Conservation (phyloP, 35 echinoderm and acorn worm species). For the Stichopus chloronotus region DNA sequence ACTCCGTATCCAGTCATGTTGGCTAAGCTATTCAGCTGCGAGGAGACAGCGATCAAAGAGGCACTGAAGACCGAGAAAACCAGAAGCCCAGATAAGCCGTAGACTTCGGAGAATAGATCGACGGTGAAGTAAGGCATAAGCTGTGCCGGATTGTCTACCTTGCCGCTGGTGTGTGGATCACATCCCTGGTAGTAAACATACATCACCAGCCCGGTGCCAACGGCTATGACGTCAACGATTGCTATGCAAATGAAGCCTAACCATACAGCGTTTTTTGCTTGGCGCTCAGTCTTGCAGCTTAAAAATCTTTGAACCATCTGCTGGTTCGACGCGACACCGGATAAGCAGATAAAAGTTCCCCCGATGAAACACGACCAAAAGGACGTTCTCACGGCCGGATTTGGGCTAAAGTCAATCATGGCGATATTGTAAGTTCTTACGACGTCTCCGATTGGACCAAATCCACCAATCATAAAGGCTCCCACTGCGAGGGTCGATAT, state of each 20-base stretch:
- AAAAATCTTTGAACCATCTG: slow-evolving; percentile 58
- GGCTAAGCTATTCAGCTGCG: slow-evolving; percentile 25
- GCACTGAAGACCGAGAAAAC: slow-evolving; percentile 49
- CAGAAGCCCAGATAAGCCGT: slow-evolving; percentile 33
- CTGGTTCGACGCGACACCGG: slow-evolving; percentile 37
- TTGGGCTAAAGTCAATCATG: slow-evolving; percentile 15
- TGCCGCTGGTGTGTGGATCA: slow-evolving; percentile 51
- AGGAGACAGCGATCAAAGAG: neutral
- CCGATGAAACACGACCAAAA: slow-evolving; percentile 59
- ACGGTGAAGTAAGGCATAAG: slow-evolving; percentile 53
- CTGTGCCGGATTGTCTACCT: slow-evolving; percentile 18
- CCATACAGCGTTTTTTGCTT: slow-evolving; percentile 53
- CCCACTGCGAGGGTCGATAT: slow-evolving; percentile 23
- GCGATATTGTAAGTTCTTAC: neutral
- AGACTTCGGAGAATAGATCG: slow-evolving; percentile 32
- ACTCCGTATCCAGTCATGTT: slow-evolving; percentile 28
- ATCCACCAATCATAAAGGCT: slow-evolving; percentile 30
- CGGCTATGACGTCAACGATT: slow-evolving; percentile 19
- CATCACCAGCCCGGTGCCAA: slow-evolving; percentile 48
- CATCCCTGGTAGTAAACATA: slow-evolving; percentile 48
- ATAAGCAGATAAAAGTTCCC: slow-evolving; percentile 36
- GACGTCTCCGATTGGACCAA: neutral
- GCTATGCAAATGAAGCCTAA: slow-evolving; percentile 38
- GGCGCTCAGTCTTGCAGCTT: slow-evolving; percentile 41
- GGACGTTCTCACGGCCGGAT: slow-evolving; percentile 41